Evolutionary conservation across 2,113 vertebrate species (phyloP).

Genomic region (Chauna torquata): DNA sequence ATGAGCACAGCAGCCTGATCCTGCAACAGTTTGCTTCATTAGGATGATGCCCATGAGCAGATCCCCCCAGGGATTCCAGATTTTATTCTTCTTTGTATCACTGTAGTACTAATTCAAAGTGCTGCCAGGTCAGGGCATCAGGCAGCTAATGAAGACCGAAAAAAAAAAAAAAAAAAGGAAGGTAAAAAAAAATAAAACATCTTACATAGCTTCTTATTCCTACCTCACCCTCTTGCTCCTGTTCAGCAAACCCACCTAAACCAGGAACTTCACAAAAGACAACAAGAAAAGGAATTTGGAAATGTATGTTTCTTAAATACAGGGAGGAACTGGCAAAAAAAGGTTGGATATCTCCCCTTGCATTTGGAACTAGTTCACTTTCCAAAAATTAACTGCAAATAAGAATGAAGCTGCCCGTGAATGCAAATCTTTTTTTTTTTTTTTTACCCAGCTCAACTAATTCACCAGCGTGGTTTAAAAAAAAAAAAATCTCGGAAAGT

Average conservation of each 20-base stretch:
- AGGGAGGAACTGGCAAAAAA: background rate
- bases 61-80: background rate
- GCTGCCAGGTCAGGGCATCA: background rate
- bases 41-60: background rate
- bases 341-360: rapidly evolving
- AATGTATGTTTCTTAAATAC: background rate
- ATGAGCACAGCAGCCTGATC: background rate
- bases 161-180: background rate
- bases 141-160: background rate
- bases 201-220: background rate
- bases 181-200: background rate
- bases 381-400: background rate
- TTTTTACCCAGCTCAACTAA: background rate
- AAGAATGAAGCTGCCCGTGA: background rate
- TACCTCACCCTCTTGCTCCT: background rate
- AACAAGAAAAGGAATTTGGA: background rate
- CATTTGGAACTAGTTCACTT: background rate
- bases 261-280: background rate
- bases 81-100: background rate
- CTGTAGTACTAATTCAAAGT: background rate
- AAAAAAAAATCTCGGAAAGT: background rate
- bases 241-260: background rate
- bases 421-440: background rate
- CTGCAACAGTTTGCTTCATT: background rate
- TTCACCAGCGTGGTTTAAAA: background rate